Evolutionary conservation across 2,797 vertebrate genomes (phyloP).

Genomic region (Sciurus vulgaris): DNA sequence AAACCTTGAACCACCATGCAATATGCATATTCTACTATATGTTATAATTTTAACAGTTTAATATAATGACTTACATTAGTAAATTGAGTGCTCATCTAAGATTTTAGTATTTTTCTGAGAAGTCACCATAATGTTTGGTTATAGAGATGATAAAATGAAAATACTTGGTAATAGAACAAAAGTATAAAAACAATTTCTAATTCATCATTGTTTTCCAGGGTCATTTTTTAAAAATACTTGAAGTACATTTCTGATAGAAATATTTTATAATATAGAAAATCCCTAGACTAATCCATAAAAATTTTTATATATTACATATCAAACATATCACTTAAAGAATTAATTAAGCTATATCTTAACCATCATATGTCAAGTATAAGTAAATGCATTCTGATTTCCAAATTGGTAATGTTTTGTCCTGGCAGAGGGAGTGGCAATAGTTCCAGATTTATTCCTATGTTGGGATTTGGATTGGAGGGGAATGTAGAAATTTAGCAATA

Average conservation of each 20-base stretch:
- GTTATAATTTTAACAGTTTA: not conserved
- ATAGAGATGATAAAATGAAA: slow-evolving; percentile 37
- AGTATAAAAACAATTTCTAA: slow-evolving; percentile 36
- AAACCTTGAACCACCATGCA: not conserved
- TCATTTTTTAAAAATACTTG: slow-evolving; percentile 51
- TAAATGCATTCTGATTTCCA: slow-evolving; percentile 2
- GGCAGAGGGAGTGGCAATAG: not conserved
- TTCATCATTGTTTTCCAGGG: slow-evolving; percentile 35
- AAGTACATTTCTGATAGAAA: not conserved
- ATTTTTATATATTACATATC: not conserved
- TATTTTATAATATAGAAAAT: not conserved
- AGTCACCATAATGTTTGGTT: slow-evolving; percentile 34
- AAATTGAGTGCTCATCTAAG: not conserved
- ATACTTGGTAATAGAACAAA: slow-evolving; percentile 45
- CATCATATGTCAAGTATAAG: not conserved
- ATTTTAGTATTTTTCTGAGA: slow-evolving; percentile 59
- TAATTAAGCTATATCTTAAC: slow-evolving; percentile 1
- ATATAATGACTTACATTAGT: slow-evolving; percentile 20
- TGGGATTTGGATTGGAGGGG: not conserved
- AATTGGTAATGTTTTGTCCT: not conserved
- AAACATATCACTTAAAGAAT: not conserved
- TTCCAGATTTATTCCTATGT: not conserved
- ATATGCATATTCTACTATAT: not conserved
- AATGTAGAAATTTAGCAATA: not conserved
- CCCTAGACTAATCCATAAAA: not conserved